These are phyloP conservation scores for Pantherophis guttatus DNA, from an alignment of 2,113 vertebrate genomes.

Conservation along the genomic window DNA sequence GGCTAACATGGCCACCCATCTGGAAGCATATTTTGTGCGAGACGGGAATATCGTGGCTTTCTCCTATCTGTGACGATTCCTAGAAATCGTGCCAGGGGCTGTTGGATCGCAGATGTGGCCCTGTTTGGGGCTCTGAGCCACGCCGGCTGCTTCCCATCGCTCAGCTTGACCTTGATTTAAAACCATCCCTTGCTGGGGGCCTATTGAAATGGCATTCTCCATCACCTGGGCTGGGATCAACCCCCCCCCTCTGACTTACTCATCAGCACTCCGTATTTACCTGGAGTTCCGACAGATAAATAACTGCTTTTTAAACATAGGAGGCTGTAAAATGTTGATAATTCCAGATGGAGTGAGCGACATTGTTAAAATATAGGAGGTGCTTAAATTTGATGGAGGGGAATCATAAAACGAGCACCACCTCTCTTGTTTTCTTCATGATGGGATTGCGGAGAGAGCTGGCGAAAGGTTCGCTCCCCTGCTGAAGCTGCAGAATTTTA, in stretches of 20 bases:
- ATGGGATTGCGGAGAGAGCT: not conserved
- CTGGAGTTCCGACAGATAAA: conserved; percentile 8
- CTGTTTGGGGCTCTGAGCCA: not conserved
- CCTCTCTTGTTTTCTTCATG: not conserved
- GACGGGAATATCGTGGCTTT: not conserved
- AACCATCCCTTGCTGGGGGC: not conserved
- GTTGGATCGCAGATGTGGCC: not conserved
- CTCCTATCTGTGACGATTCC: not conserved
- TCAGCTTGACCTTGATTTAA: not conserved
- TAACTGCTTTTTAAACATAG: conserved; percentile 8
- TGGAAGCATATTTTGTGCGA: not conserved
- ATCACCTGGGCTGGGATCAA: not conserved
- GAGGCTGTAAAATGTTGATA: conserved; percentile 24
- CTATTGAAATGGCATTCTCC: not conserved
- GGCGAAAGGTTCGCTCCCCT: not conserved
- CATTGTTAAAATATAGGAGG: conserved; percentile 30
- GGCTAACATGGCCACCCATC: not conserved
- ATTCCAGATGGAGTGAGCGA: conserved; percentile 12
- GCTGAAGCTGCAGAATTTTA: not conserved
- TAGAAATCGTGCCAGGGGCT: not conserved
- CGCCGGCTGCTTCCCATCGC: not conserved
- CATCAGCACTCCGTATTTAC: not conserved
- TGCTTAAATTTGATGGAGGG: conserved; percentile 21
- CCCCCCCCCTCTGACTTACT: not conserved
- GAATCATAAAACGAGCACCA: not conserved